These are phyloP conservation scores for Ephydatia muelleri DNA, from an alignment of 37 sponge, comb jelly and placozoan species.

Conservation along the genomic window DNA sequence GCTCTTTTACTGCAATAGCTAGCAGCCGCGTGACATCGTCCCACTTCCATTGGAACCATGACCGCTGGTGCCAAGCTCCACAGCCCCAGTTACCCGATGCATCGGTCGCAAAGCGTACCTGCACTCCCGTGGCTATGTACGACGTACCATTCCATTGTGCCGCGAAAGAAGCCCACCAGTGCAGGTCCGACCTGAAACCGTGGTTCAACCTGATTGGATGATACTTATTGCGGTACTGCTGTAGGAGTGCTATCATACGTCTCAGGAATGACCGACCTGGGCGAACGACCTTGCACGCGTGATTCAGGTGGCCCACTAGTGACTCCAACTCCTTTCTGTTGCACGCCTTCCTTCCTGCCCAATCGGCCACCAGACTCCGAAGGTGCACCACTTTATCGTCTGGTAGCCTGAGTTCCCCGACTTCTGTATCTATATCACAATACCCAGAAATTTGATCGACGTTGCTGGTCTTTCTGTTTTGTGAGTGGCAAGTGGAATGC, in stretches of 20 bases:
- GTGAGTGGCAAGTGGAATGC: constrained; percentile 50
- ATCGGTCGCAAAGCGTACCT: constrained; percentile 22
- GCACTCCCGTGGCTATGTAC: constrained; percentile 2
- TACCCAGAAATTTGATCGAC: constrained; percentile 41
- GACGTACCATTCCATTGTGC: constrained; percentile 18
- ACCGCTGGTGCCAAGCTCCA: constrained; percentile 17
- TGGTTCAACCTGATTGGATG: constrained; percentile 17
- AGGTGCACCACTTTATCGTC: background rate
- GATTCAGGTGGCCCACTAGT: constrained; percentile 32
- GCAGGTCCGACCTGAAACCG: constrained; percentile 33
- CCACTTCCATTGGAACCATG: constrained; percentile 65
- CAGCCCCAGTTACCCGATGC: constrained; percentile 50
- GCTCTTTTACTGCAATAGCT: constrained; percentile 51
- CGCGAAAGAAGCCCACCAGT: constrained; percentile 28
- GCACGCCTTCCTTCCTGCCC: constrained; percentile 4
- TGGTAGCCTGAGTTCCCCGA: background rate
- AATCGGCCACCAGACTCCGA: background rate
- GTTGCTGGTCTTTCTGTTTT: constrained; percentile 53
- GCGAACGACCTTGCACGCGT: constrained; percentile 39
- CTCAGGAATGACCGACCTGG: constrained; percentile 23
- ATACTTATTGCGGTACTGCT: background rate
- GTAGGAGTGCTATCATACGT: constrained; percentile 25
- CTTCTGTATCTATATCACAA: constrained; percentile 23
- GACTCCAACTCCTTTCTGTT: constrained; percentile 30
- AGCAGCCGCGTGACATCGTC: background rate